phyloP scores from a whole-genome alignment of 2,797 vertebrate species.

The Tolypeutes matacus region DNA sequence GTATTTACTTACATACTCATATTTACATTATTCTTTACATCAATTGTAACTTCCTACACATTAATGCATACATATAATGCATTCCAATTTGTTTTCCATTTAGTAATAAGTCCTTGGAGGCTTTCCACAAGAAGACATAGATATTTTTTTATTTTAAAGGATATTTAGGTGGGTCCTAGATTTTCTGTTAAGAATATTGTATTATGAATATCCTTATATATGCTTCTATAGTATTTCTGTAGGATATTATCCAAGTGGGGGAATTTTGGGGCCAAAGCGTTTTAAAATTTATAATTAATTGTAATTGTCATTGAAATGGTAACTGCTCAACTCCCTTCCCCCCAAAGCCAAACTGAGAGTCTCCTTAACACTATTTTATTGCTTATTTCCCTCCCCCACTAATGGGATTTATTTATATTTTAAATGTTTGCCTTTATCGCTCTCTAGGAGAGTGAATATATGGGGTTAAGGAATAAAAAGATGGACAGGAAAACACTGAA shows the following conservation, averaged over 20 bases:
- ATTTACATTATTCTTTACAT: not conserved
- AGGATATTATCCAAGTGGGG: not conserved
- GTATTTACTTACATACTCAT: not conserved
- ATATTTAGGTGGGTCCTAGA: not conserved
- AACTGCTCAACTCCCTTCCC: not conserved
- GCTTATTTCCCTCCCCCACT: not conserved
- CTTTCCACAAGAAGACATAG: not conserved
- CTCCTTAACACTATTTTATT: not conserved
- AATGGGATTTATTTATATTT: not conserved
- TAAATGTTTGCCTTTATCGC: not conserved
- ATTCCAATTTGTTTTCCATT: not conserved
- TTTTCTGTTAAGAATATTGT: not conserved
- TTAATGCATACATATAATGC: not conserved
- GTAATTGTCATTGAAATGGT: not conserved
- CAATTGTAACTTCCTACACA: not conserved
- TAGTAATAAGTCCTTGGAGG: not conserved
- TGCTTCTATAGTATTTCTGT: not conserved
- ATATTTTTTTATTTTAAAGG: not conserved
- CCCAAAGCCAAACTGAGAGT: not conserved
- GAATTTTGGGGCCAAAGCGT: not conserved
- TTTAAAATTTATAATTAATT: slow-evolving; percentile 20
- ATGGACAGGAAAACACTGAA: not conserved
- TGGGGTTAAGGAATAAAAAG: not conserved
- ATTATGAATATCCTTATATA: not conserved
- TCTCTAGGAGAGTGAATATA: not conserved